These are phyloP conservation scores for Lagodon rhomboides DNA, from an alignment of 2,797 vertebrate genomes.

Conservation along the genomic window DNA sequence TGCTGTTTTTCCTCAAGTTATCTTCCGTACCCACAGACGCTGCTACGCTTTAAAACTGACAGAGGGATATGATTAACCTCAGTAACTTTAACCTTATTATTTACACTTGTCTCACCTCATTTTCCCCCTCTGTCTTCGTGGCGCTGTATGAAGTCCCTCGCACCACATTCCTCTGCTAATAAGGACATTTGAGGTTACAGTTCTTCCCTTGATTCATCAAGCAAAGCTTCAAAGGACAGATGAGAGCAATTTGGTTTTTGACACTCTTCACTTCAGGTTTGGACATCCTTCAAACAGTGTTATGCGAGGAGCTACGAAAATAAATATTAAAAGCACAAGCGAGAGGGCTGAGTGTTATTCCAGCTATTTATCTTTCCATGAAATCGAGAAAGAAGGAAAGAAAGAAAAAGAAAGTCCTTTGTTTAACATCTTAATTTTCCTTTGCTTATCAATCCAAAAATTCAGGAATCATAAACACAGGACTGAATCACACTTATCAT, in stretches of 20 bases:
- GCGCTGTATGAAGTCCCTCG: conserved; percentile 30
- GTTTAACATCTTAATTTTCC: conserved; percentile 28
- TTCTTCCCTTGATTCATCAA: conserved; percentile 12
- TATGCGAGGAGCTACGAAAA: conserved; percentile 29
- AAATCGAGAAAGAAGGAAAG: background rate
- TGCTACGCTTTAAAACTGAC: conserved; percentile 26
- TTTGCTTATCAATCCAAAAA: conserved; percentile 21
- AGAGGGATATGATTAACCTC: conserved; percentile 39
- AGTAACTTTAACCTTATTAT: conserved; percentile 53
- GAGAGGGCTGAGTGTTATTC: background rate
- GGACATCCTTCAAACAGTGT: conserved; percentile 30
- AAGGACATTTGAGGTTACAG: conserved; percentile 40
- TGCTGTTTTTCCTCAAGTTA: background rate
- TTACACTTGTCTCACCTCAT: conserved; percentile 42
- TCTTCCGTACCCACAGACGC: background rate
- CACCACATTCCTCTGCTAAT: conserved; percentile 73
- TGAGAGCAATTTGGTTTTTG: conserved; percentile 43
- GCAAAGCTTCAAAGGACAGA: conserved; percentile 55
- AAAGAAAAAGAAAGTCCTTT: background rate
- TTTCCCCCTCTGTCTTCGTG: conserved; percentile 23
- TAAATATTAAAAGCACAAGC: conserved; percentile 12
- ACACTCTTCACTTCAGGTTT: conserved; percentile 19
- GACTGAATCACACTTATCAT: conserved; percentile 9
- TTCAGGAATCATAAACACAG: conserved; percentile 27
- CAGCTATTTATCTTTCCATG: background rate